A percentile compares a stretch with the other conserved stretches of the same genome.
Conservation (phyloP, 23 tunicate species). For the Trididemnum clinides region DNA sequence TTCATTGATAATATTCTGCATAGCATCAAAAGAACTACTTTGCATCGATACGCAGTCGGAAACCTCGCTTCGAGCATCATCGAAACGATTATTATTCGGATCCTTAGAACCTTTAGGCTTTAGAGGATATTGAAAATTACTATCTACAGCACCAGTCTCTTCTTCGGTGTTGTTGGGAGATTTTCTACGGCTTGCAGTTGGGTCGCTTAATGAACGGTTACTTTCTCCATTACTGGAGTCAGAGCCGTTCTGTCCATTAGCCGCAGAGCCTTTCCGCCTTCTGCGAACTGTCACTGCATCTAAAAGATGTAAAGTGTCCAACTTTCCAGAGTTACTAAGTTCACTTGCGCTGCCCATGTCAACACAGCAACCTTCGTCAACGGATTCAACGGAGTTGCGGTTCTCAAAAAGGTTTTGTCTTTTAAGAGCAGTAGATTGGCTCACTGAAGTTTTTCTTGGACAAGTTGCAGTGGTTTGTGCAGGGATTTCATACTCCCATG, state of each 20-base stretch:
- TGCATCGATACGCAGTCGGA: conserved; percentile 44
- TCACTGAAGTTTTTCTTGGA: conserved; percentile 65
- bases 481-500: background rate
- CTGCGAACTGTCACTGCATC: background rate
- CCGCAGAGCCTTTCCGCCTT: background rate
- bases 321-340: background rate
- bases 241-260: background rate
- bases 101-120: background rate
- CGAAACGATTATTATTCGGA: background rate
- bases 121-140: background rate
- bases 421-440: conserved; percentile 61
- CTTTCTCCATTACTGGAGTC: background rate
- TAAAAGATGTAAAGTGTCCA: too few relatives aligned
- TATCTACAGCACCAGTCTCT: background rate
- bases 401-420: background rate
- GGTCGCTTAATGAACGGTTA: conserved; percentile 41
- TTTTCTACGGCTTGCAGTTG: conserved; percentile 27
- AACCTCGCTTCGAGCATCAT: conserved; percentile 32
- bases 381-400: background rate
- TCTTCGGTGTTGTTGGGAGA: conserved; percentile 6
- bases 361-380: conserved; percentile 42
- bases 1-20: background rate
- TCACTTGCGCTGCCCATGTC: background rate
- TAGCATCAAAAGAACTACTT: background rate
- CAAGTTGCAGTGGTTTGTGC: background rate